Base-by-base conservation (phyloP, 1,140 invertebrate species). In the Diuraphis noxia region DNA sequence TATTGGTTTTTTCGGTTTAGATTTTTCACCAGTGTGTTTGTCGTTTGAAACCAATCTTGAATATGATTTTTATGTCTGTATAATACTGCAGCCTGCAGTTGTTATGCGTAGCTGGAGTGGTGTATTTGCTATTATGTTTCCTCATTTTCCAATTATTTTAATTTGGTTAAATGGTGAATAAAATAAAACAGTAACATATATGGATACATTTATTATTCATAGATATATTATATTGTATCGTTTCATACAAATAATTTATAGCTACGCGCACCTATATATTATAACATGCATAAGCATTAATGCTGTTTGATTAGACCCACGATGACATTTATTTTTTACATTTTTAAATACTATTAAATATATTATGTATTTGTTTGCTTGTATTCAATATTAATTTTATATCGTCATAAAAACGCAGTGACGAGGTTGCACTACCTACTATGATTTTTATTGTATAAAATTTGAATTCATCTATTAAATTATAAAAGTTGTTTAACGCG, bases 381-480 rank as follows among this genome's bases (percentile, higher is more conserved):
- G 30, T 49, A 85, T 46, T 46, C n/a, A 46, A 34, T 49, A 34
- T 85, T 49, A 34, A 49, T 46, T 85, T 85, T 46, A 46, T 85
- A 85, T 19, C n/a, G 84, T 85, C 84, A 43, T 85, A 85, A 85
- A 85, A 85, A 36, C n/a, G 84, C 9, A 23, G 6, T 46, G 10
- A 85, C 84, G 36, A 46, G n/a, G 41, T 43, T 46, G 4, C 43
- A 34, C 49, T 85, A 85, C 46, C 49, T 85, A 85, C 46, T 49
- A 49, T 49, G 84, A 85, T 49, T 85, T 84, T 46, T 85, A 49
- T 85, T 43, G 36, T 85, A 23, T 49, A n/a, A 82, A 41, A 30
- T 46, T 85, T 34, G 13, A 36, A 19, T n/a, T n/a, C 38, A 41
- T 38, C 19, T 84, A 38, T 38, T 79, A 79, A 79, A 79, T 36